These are phyloP conservation scores for Cichlasoma orientale DNA, from an alignment of 2,797 vertebrate species.

Conservation along the genomic window DNA sequence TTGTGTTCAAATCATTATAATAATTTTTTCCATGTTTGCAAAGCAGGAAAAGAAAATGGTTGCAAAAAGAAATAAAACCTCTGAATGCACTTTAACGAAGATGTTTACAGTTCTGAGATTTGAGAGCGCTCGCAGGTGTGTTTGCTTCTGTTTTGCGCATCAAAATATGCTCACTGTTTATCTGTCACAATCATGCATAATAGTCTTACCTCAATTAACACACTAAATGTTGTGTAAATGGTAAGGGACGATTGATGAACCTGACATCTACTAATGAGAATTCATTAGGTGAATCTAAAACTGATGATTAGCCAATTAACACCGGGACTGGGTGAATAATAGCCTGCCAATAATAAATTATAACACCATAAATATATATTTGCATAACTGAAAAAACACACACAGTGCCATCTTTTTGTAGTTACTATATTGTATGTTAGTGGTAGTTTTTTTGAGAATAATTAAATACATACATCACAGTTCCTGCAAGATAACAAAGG, in stretches of 20 bases:
- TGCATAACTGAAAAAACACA: background rate
- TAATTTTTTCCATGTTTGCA: slow-evolving; percentile 27
- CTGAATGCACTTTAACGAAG: background rate
- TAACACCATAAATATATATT: slow-evolving; percentile 21
- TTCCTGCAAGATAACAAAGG: background rate
- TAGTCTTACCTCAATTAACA: slow-evolving; percentile 21
- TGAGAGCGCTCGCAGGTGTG: background rate
- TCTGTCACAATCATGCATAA: slow-evolving; percentile 9
- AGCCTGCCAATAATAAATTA: slow-evolving; percentile 16
- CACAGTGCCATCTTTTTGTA: background rate
- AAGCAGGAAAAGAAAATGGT: background rate
- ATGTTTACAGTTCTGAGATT: background rate
- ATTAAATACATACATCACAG: background rate
- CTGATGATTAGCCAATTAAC: slow-evolving; percentile 61
- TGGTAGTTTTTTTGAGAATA: background rate
- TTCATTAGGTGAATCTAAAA: slow-evolving; percentile 52
- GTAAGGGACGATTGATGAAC: slow-evolving; percentile 15
- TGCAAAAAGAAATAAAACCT: background rate
- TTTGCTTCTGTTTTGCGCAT: slow-evolving; percentile 6
- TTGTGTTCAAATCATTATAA: slow-evolving; percentile 43
- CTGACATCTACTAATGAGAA: slow-evolving; percentile 52
- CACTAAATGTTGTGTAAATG: slow-evolving; percentile 26
- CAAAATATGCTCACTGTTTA: background rate
- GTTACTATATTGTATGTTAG: background rate
- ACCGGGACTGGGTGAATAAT: slow-evolving; percentile 40